Base-by-base conservation (phyloP, 2,797 vertebrate genomes). In the Acrossocheilus wenchowensis region DNA sequence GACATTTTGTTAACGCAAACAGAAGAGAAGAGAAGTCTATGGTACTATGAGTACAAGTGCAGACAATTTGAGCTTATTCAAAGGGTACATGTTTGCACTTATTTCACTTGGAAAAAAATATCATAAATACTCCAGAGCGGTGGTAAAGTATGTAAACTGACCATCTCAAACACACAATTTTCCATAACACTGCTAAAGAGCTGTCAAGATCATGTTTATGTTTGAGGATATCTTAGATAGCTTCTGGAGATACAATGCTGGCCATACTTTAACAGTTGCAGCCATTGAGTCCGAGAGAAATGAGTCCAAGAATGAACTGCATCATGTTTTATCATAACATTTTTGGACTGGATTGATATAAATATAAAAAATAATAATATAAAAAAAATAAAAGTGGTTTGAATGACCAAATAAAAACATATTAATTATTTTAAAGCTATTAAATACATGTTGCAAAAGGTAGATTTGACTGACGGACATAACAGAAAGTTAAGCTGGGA, bases 61-160 rank as follows among this genome's bases (percentile, higher is more conserved):
- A 89, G 72, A 36, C 43, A 48, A 34, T 43, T 36, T 34, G 36
- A 81, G 83, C 77, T 78, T 57, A 23, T 48, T 77, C 23, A 4
- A 68, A 41, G 43, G 77, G 14, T 41, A 41, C 68, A 73, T 84
- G 71, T 41, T 69, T 87, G 43, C 62, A 72, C 71, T 81, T 86
- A 75, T 81, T 86, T 80, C 48, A 60, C 19, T 71, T 74, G 41
- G 34, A 52, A 74, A 69, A 86, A 79, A 64, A 36, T 64, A 43
- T 72, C 48, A 48, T 45, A 52, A 85, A 84, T 88, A 69, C 84
- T 68, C 75, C 66, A 83, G 39, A 64, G n/a, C 43, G 34, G 34
- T 71, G 82, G 72, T 71, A 79, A 84, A 87, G 75, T 85, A 83
- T 89, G 88, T 74, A 87, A 87, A 87, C 83, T 43, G 75, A 87